Evolutionary conservation across 1,140 invertebrate genomes (phyloP).

Genomic region (Caenorhabditis brenneri): DNA sequence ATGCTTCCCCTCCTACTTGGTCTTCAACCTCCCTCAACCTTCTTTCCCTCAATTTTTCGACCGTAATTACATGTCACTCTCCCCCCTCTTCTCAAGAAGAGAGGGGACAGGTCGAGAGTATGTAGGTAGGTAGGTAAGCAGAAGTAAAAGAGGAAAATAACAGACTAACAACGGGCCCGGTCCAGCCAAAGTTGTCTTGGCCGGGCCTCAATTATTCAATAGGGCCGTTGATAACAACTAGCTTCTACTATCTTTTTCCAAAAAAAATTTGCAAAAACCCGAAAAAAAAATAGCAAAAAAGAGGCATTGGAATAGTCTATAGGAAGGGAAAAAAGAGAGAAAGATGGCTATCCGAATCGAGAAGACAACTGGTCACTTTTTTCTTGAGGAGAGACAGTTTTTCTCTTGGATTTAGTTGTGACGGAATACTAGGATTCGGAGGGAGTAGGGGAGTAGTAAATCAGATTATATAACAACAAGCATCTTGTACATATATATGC

Average conservation of each 20-base stretch:
- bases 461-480: not conserved
- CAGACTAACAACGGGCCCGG: not conserved
- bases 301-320: not conserved
- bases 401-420: too few relatives aligned
- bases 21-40: not conserved
- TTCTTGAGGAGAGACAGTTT: too few relatives aligned
- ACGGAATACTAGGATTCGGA: not conserved
- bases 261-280: too few relatives aligned
- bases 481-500: not conserved
- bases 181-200: too few relatives aligned
- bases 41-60: not conserved
- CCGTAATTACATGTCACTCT: conserved; percentile 13
- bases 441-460: not conserved
- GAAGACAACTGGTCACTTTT: not conserved
- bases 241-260: too few relatives aligned
- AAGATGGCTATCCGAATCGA: not conserved
- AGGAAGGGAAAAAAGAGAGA: too few relatives aligned
- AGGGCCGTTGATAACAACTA: too few relatives aligned
- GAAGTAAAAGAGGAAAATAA: not conserved
- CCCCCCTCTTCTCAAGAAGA: too few relatives aligned
- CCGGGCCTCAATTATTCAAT: too few relatives aligned
- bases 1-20: not conserved
- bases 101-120: not conserved
- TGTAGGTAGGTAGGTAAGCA: not conserved
- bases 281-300: too few relatives aligned